A percentile compares a stretch with the other conserved stretches of the same genome.
These are phyloP conservation scores for Globia sparganii DNA, from an alignment of 2,888 invertebrate species.

Conservation along the genomic window DNA sequence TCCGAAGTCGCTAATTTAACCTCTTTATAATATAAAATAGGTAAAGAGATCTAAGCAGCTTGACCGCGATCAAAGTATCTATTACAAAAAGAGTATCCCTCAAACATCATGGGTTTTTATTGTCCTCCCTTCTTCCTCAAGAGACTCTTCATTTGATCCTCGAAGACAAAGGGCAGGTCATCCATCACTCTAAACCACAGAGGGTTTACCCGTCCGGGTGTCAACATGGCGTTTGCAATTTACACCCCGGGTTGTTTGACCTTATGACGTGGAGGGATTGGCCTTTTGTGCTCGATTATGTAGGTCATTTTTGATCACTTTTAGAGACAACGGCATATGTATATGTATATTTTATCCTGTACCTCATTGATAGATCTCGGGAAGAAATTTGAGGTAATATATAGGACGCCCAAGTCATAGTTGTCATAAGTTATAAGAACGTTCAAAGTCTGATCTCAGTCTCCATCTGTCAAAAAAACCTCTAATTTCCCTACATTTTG, in stretches of 20 bases:
- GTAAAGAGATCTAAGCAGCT: background rate
- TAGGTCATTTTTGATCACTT: background rate
- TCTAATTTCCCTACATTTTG: too few relatives aligned
- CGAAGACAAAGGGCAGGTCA: conserved; percentile 19
- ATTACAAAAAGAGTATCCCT: background rate
- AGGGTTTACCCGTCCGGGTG: conserved; percentile 30
- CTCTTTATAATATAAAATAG: background rate
- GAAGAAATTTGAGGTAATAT: background rate
- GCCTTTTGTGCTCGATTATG: background rate
- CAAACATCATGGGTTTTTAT: background rate
- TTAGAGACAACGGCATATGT: background rate
- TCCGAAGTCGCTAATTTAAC: too few relatives aligned
- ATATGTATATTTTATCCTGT: background rate
- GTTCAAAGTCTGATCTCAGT: too few relatives aligned
- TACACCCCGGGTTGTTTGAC: conserved; percentile 14
- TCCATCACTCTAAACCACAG: conserved; percentile 12
- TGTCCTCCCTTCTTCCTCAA: background rate
- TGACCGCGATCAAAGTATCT: background rate
- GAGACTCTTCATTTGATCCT: conserved; percentile 21
- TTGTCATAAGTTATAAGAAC: background rate
- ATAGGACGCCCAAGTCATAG: background rate
- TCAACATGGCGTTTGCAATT: conserved; percentile 37
- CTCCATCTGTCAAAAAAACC: too few relatives aligned
- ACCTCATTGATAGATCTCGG: background rate
- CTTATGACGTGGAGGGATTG: conserved; percentile 2